Evolutionary conservation across 2,113 vertebrate species (phyloP), one percentile per base, ranked within the genome.

Genomic region (Tenrec ecaudatus): DNA sequence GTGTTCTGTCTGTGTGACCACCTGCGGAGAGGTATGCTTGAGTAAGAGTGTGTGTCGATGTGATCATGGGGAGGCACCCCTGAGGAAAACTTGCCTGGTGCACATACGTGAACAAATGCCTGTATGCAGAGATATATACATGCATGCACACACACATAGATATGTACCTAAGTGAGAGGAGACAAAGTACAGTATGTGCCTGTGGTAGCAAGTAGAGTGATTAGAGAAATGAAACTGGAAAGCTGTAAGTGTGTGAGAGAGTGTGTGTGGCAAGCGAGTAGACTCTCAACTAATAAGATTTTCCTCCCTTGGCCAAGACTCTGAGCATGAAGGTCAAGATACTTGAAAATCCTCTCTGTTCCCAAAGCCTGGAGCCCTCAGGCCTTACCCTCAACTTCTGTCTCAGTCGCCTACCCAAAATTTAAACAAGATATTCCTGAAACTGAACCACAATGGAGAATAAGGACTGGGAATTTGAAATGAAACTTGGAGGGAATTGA

Each of bases 31-130:
- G 25, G 75, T 87, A 91, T 89, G 81, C 66, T 38, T 83, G 68
- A 96, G 62, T 92, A 82, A 83, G 64, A 93, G 7, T 40, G 29
- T 92, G 64, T 94, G 69, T 95, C 68, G 92, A 33, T 93, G 62
- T 95, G 82, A 90, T 43, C 94, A 75, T 89, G 82, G 43, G 36
- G 62, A 86, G 36, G 58, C 38, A 92, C 25, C 36, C 73, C 58
- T 85, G 75, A 88, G 84, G 66, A 88, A 93, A 91, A 88, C 47
- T 77, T 91, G 91, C 79, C 73, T 91, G 73, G 80, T 71, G 58
- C 92, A 92, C 76, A 89, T 40, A 80, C 73, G 16, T 95, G 78
- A 96, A 64, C 78, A 95, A 94, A 95, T 91, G 84, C 85, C 66
- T 83, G 25, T 86, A 80, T 91, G 60, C 94, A 66, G 71, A 82